Evolutionary conservation across 2,888 invertebrate genomes (phyloP).

Genomic region (Priocnemis perturbator): DNA sequence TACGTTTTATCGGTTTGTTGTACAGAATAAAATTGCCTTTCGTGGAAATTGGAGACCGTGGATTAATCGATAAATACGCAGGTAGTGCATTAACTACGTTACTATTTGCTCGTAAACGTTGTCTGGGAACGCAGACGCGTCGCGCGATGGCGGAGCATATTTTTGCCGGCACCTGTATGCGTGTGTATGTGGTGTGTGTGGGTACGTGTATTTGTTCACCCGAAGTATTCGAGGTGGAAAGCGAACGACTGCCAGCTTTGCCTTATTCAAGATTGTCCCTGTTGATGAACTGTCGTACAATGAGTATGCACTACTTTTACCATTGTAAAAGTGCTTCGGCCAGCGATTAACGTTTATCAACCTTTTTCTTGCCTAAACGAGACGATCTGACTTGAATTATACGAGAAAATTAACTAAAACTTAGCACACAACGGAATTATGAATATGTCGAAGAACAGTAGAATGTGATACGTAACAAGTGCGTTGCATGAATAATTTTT

Average conservation of each 20-base stretch:
- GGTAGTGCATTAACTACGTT: conserved; percentile 60
- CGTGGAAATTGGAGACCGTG: conserved; percentile 41
- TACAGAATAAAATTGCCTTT: conserved; percentile 25
- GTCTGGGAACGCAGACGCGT: conserved; percentile 64
- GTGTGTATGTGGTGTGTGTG: not conserved
- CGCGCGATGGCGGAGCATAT: conserved; percentile 31
- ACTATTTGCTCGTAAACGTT: conserved; percentile 58
- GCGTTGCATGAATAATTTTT: no score
- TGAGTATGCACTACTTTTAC: no score
- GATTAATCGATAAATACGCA: conserved; percentile 65
- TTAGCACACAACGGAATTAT: no score
- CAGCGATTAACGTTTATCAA: no score
- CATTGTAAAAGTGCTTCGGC: no score
- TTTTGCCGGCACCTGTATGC: conserved; percentile 15
- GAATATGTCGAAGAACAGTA: no score
- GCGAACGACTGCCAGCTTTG: conserved; percentile 32
- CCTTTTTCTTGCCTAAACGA: no score
- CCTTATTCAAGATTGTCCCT: no score
- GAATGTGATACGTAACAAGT: no score
- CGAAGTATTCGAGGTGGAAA: conserved; percentile 20
- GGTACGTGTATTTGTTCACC: conserved; percentile 10
- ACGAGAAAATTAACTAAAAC: no score
- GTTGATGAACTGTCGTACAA: no score
- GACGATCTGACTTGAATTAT: no score
- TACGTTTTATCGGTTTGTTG: not conserved